Evolutionary conservation across 2,888 invertebrate genomes (phyloP), one percentile per base, ranked within the genome.

Genomic region (Hemicrepidius hirtus): DNA sequence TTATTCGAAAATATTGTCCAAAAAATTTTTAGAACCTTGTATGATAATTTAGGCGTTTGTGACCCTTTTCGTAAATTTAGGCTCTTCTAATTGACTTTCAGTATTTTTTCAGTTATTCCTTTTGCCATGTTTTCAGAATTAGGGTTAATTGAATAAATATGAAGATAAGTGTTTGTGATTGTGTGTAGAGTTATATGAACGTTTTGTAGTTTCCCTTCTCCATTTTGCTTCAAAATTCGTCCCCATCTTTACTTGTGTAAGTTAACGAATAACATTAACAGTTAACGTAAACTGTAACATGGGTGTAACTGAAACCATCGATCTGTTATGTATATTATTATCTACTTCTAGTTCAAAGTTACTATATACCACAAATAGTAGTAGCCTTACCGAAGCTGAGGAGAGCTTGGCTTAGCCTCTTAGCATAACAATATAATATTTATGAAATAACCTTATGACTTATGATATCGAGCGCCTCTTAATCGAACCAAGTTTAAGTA

Each of bases 291-390:
- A 82, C 83, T 83, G 85, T 84, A 85, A 85, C 85, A 85, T 84
- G 85, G 84, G 84, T 80, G 71, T 85, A 86, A 86, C 86, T 86
- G 84, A 87, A 86, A 86, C 87, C 87, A 86, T 86, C 86, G 85
- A 86, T 86, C 85, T 86, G 85, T 85, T 32, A 86, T 86, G 85
- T 86, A 74, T 74, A 74, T 84, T 86, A 85, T 86, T 85, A 85
- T 85, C 86, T 86, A 86, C 86, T 82, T 85, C 87, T 87, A 87
- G 85, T 86, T 82, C 85, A 86, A 86, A 86, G 84, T 86, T 86
- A 87, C 87, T 87, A 87, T 87, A 87, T 87, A 87, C 87, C 87
- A 87, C 87, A 86, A 87, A 86, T 86, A 87, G 85, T 86, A 83
- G 84, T 80, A 80, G 80, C 76, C 70, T 76, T 82, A 82, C 83